phyloP scores from a whole-genome alignment of 1,140 invertebrate genomes.

The Trinorchestia longiramus region DNA sequence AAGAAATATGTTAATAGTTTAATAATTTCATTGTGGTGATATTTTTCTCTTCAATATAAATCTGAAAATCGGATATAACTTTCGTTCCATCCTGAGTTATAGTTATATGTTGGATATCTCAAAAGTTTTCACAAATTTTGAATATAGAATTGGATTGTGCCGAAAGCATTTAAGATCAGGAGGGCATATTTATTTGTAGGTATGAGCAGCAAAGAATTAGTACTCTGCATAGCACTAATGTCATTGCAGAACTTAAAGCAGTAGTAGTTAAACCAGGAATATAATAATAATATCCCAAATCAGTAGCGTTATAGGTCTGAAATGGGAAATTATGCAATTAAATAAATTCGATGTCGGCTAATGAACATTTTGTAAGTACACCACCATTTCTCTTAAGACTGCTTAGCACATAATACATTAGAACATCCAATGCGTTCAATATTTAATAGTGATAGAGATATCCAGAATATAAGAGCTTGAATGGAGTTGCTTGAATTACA shows the following conservation, averaged over 20 bases:
- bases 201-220: background rate
- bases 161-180: background rate
- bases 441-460: too few relatives aligned
- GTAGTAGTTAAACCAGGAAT: too few relatives aligned
- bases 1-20: background rate
- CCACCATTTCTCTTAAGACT: too few relatives aligned
- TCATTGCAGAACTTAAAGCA: too few relatives aligned
- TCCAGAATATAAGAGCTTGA: background rate
- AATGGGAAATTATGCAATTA: too few relatives aligned
- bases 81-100: background rate
- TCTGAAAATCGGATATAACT: background rate
- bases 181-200: background rate
- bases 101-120: background rate
- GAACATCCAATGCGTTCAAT: too few relatives aligned
- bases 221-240: too few relatives aligned
- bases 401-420: too few relatives aligned
- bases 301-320: too few relatives aligned
- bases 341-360: too few relatives aligned
- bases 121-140: background rate
- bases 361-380: too few relatives aligned
- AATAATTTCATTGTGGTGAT: background rate
- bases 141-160: background rate
- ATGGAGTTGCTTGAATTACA: background rate
- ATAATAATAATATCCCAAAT: too few relatives aligned
- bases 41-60: background rate